These are phyloP conservation scores for Dromius quadrimaculatus DNA, from an alignment of 2,888 invertebrate species.

Conservation along the genomic window DNA sequence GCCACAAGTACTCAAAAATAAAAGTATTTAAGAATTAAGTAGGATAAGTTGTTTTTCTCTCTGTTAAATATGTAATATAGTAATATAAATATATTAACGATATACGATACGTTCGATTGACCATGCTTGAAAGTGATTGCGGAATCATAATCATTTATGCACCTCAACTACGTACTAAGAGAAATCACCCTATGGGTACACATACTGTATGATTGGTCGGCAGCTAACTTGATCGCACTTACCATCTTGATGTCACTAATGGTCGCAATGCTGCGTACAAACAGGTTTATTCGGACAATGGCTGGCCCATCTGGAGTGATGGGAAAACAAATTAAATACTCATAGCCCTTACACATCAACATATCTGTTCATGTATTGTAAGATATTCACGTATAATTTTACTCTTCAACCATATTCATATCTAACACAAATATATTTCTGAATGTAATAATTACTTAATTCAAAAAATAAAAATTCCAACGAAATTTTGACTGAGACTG, in stretches of 20 bases:
- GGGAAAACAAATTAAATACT: slow-evolving; percentile 56
- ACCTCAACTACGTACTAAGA: slow-evolving; percentile 50
- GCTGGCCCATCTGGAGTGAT: slow-evolving; percentile 90
- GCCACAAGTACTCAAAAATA: too few relatives aligned
- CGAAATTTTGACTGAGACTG: not conserved
- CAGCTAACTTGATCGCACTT: slow-evolving; percentile 71
- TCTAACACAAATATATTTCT: slow-evolving; percentile 14
- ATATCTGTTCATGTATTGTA: slow-evolving; percentile 18
- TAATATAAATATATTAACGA: slow-evolving; percentile 37
- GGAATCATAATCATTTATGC: slow-evolving; percentile 46
- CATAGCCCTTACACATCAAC: slow-evolving; percentile 32
- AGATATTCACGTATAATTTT: not conserved
- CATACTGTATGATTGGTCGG: slow-evolving; percentile 62
- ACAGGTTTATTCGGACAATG: slow-evolving; percentile 97
- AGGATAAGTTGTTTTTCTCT: not conserved
- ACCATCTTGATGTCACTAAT: slow-evolving; percentile 99
- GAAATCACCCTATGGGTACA: slow-evolving; percentile 48
- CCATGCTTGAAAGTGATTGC: slow-evolving; percentile 51
- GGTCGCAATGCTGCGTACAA: slow-evolving; percentile 97
- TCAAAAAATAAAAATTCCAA: not conserved
- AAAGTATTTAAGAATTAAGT: too few relatives aligned
- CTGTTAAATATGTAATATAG: slow-evolving; percentile 12
- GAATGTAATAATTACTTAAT: not conserved
- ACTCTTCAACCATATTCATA: not conserved
- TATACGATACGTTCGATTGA: slow-evolving; percentile 45